Base-by-base conservation (phyloP, 2,797 vertebrate species). In the Acanthurus leucopareius region DNA sequence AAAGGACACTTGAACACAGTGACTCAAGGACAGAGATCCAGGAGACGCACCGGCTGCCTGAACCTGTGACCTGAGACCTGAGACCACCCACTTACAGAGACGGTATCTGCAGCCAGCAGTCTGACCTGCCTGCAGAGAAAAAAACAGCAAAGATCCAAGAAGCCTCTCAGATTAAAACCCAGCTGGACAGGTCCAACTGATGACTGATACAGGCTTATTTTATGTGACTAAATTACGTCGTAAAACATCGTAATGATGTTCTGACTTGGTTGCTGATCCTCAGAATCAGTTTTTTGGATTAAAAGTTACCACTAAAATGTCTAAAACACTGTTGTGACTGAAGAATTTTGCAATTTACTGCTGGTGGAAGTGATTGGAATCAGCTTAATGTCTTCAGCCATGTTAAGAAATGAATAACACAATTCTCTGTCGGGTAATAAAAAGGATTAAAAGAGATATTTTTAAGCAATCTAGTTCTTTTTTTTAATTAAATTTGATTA, bases 11-110 rank as follows among this genome's bases (percentile, higher is more conserved):
- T 22, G 28, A 68, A 52, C 52, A 75, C 57, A 83, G 47, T 9
- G 59, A 38, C 53, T 47, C 40, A 47, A 53, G 62, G 68, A 69
- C 64, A 73, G 28, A 61, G n/a, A 73, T 64, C 57, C 66, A 66
- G 47, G 1, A 45, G 62, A 77, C 48, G 13, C 35, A 52, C 44
- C 0, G 47, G 15, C 58, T 73, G 66, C 10, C 35, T 68, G 45
- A 74, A 28, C 28, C 28, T 28, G 28, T 2, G 28, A 28, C n/a
- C n/a, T n/a, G n/a, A n/a, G n/a, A 75, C 56, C 54, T n/a, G 75
- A 77, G 84, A 83, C 84, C 85, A 85, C 80, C 63, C 63, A 78
- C 40, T 58, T 2, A 61, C 73, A 54, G 60, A 77, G 63, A 53
- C 38, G 13, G 49, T 22, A 32, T 68, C 67, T 80, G 10, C 11